Conservation (phyloP, 1,140 invertebrate species). For the Diplogasteroides magnus region DNA sequence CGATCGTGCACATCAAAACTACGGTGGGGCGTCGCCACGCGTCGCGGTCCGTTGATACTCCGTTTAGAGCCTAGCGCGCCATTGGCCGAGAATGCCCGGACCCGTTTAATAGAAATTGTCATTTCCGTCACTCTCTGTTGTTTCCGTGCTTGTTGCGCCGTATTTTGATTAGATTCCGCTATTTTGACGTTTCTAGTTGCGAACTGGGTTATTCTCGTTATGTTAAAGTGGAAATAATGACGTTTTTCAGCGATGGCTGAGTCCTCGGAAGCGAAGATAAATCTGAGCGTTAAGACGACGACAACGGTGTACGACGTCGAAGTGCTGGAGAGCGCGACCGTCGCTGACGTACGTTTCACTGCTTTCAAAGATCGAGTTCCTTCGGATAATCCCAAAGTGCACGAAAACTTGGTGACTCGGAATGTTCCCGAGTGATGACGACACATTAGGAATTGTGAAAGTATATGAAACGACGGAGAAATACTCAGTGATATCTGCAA, state of each 20-base stretch:
- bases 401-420: background rate
- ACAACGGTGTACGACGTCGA: slow-evolving; percentile 12
- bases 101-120: background rate
- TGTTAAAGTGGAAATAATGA: too few species aligned
- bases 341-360: slow-evolving; percentile 42
- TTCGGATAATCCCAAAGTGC: slow-evolving; percentile 5
- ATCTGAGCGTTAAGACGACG: slow-evolving; percentile 20
- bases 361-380: background rate
- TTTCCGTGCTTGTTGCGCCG: background rate
- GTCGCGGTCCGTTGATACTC: background rate
- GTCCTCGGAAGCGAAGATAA: slow-evolving; percentile 9
- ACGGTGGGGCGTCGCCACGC: background rate
- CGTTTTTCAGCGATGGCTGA: background rate
- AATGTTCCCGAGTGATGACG: background rate
- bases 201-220: too few species aligned
- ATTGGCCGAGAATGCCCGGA: too few species aligned
- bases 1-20: background rate
- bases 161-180: background rate
- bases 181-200: background rate
- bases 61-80: background rate
- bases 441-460: background rate
- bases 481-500: background rate
- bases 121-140: background rate
- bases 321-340: slow-evolving; percentile 25
- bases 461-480: too few species aligned